Base-by-base conservation (phyloP, 2,113 vertebrate species). In the Aplodontia rufa region DNA sequence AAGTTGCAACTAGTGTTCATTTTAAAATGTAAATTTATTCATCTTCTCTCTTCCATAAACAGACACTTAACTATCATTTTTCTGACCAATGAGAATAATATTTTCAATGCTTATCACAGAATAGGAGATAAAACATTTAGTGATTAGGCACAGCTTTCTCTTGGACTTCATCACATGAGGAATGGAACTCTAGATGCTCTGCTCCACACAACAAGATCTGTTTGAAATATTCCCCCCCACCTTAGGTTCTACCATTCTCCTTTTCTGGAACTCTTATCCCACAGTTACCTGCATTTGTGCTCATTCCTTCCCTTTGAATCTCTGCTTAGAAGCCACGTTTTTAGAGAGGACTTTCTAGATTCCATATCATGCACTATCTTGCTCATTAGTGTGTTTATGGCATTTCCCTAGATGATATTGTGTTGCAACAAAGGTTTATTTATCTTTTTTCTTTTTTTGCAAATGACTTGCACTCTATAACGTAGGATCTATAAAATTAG, bases 21-120 rank as follows among this genome's bases (percentile, higher is more conserved):
- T 82, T 85, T 66, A 17, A 91, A 90, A 58, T 19, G 0, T 20
- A 51, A 71, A 47, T 72, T 58, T 7, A 19, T 19, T 79, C 6
- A 53, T 72, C 10, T 0, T 5, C 17, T 79, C 3, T 8, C 4
- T 0, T 9, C 30, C 26, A 64, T 10, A 74, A 11, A 40, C 13
- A 66, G 55, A 69, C 2, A 40, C 28, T 16, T 28, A 69, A 81
- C 19, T n/a, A 35, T 22, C 28, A 17, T 3, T 90, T 82, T 47
- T 0, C n/a, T 24, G 85, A 4, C 3, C 3, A 60, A 76, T 89
- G 64, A 75, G 37, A 71, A 58, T 45, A 93, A 9, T 16, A 64
- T 51, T 71, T 30, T 4, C 14, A 86, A 19, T 55, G 5, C 26
- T 84, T 13, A 40, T 1, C 6, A 12, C 8, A 16, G 16, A 93